Evolutionary conservation across 2,797 vertebrate genomes (phyloP).

Genomic region (Percopsis omiscomaycus): DNA sequence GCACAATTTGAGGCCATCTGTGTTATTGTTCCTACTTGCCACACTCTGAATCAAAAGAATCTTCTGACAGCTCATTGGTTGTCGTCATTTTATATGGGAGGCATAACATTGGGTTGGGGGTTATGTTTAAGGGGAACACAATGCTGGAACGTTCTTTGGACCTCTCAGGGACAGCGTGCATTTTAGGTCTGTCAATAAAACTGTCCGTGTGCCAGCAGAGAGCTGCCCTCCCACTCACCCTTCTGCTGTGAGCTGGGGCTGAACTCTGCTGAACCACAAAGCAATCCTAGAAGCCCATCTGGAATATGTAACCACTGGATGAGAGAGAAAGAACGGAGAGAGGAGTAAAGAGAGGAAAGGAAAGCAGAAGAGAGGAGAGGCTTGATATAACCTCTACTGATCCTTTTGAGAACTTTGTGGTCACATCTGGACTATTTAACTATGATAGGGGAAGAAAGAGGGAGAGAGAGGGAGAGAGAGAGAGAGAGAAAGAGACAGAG

Average conservation of each 20-base stretch:
- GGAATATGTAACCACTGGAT: conserved; percentile 28
- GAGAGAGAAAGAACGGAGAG: not conserved
- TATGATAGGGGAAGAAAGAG: not conserved
- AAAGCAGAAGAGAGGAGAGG: not conserved
- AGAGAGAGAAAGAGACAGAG: conserved; percentile 11
- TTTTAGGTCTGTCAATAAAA: conserved; percentile 14
- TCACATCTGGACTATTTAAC: conserved; percentile 39
- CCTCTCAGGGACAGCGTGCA: conserved; percentile 6
- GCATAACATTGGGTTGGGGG: not conserved
- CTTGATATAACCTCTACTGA: not conserved
- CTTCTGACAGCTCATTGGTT: not conserved
- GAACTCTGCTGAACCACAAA: conserved; percentile 40
- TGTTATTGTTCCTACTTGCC: not conserved
- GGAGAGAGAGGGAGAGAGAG: conserved; percentile 8
- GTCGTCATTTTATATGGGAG: not conserved
- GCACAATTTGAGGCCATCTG: no score
- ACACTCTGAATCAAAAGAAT: not conserved
- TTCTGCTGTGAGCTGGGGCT: conserved; percentile 31
- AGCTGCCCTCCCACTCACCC: conserved; percentile 18
- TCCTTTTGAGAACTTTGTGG: conserved; percentile 19
- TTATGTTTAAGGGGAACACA: not conserved
- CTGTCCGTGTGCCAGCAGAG: conserved; percentile 1
- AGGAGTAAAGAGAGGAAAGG: not conserved
- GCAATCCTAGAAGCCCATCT: conserved; percentile 42
- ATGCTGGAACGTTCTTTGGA: not conserved